Percentiles rank a stretch among this genome's conserved stretches.
Conservation (phyloP, 2,888 invertebrate species). For the Thumatha senex region DNA sequence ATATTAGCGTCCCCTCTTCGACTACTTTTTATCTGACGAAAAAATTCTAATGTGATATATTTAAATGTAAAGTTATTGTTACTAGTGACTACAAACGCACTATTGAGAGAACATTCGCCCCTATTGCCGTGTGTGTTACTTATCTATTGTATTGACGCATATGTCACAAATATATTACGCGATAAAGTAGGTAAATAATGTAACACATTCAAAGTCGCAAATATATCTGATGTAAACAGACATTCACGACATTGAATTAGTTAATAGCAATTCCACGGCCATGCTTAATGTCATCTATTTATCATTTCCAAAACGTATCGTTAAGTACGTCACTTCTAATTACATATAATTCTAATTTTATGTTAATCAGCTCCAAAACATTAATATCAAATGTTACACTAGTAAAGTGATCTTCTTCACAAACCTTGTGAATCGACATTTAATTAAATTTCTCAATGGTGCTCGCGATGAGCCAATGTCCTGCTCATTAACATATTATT, state of each 20-base stretch:
- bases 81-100: too few species aligned
- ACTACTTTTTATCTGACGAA: too few species aligned
- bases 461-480: slow-evolving; percentile 13
- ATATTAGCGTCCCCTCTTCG: too few species aligned
- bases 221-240: neutral
- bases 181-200: neutral
- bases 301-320: slow-evolving; percentile 27
- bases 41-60: too few species aligned
- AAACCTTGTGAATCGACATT: slow-evolving; percentile 18
- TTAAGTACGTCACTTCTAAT: slow-evolving; percentile 19
- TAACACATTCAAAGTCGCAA: neutral
- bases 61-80: too few species aligned
- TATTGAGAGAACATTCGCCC: too few species aligned
- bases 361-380: slow-evolving; percentile 24
- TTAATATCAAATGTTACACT: slow-evolving; percentile 31
- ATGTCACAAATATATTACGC: neutral
- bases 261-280: slow-evolving; percentile 20
- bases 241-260: too few species aligned
- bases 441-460: slow-evolving; percentile 23
- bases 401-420: slow-evolving; percentile 11
- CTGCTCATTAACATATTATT: slow-evolving; percentile 3
- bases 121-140: too few species aligned
- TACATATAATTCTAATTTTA: slow-evolving; percentile 33
- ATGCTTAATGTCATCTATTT: slow-evolving; percentile 22
- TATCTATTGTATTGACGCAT: too few species aligned